Conservation (phyloP, 2,888 invertebrate genomes). For the Saturnia pavonia region DNA sequence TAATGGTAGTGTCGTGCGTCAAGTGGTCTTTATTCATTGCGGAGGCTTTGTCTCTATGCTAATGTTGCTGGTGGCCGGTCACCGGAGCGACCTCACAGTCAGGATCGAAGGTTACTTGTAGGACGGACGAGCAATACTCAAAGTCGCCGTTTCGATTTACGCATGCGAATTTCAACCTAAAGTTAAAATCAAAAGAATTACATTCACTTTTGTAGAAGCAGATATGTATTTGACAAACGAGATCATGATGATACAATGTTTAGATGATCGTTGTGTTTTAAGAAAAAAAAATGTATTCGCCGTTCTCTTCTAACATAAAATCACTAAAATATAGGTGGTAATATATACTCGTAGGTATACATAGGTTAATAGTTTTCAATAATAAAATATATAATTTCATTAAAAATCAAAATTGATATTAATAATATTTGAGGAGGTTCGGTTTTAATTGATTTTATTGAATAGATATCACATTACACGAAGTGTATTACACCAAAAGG, state of each 20-base stretch:
- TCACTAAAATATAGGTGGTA: no score
- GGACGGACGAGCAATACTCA: conserved; percentile 49
- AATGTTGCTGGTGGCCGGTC: conserved; percentile 68
- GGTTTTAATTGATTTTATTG: no score
- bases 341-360: no score
- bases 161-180: neutral
- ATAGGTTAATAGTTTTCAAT: no score
- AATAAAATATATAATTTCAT: no score
- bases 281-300: neutral
- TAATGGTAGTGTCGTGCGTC: conserved; percentile 58
- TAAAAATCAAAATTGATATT: no score
- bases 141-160: conserved; percentile 39
- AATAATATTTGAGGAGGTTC: no score
- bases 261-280: neutral
- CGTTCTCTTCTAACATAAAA: neutral
- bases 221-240: neutral
- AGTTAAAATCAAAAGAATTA: neutral
- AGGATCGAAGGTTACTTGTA: conserved; percentile 74
- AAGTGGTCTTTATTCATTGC: conserved; percentile 69
- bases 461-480: no score
- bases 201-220: neutral
- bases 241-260: neutral
- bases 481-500: no score
- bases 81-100: conserved; percentile 62
- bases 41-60: conserved; percentile 75